Evolutionary conservation across 1,140 invertebrate genomes (phyloP).

Genomic region (Panagrolaimus sp.): DNA sequence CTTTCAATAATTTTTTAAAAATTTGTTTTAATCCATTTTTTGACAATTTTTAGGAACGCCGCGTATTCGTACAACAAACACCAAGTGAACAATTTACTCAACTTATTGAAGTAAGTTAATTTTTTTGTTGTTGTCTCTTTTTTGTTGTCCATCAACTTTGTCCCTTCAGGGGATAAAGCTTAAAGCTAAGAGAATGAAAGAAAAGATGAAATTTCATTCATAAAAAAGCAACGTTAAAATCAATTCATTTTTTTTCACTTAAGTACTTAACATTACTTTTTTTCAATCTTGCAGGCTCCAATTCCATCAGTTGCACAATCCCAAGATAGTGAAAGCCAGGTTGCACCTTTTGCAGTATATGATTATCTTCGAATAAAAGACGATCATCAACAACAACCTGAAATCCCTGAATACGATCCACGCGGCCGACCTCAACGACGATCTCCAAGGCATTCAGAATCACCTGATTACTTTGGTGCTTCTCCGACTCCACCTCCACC

Average conservation of each 20-base stretch:
- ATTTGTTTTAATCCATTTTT: too few relatives aligned
- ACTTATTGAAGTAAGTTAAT: conserved; percentile 25
- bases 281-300: neutral
- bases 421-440: conserved; percentile 10
- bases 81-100: conserved; percentile 57
- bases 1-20: too few relatives aligned
- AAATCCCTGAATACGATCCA: conserved; percentile 16
- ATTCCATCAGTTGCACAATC: neutral
- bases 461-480: neutral
- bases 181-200: too few relatives aligned
- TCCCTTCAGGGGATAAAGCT: too few relatives aligned
- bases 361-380: conserved; percentile 58
- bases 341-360: conserved; percentile 50
- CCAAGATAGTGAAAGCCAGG: neutral
- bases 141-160: too few relatives aligned
- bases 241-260: too few relatives aligned
- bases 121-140: neutral
- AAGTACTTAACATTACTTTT: too few relatives aligned
- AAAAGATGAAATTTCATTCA: too few relatives aligned
- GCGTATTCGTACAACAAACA: conserved; percentile 59
- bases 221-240: too few relatives aligned
- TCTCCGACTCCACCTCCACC: neutral
- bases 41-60: conserved; percentile 53
- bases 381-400: conserved; percentile 16
- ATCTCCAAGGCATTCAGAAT: neutral